A percentile compares a stretch with the other conserved stretches of the same genome.
Conservation (phyloP, 1,140 invertebrate genomes). For the Gonioctena quinquepunctata region DNA sequence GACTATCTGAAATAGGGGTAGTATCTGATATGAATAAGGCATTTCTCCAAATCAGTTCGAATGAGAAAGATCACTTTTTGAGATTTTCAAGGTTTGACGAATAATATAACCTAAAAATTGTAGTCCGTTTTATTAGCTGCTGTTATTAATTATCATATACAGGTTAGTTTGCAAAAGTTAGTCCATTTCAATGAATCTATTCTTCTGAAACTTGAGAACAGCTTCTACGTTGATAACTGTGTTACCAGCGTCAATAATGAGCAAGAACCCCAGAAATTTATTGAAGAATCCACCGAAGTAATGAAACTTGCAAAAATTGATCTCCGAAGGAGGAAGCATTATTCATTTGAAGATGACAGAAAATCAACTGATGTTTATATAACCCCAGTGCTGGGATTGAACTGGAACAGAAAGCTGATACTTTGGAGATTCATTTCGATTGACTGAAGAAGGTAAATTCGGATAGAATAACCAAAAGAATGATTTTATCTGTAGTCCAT, state of each 20-base stretch:
- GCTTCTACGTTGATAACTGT: conserved; percentile 47
- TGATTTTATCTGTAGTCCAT: not conserved
- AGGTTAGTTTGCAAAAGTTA: not conserved
- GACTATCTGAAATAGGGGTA: conserved; percentile 49
- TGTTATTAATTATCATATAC: conserved; percentile 20
- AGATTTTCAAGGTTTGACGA: conserved; percentile 48
- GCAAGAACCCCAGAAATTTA: conserved; percentile 30
- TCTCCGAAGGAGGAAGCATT: conserved; percentile 36
- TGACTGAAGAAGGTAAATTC: conserved; percentile 14
- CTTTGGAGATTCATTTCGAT: not conserved
- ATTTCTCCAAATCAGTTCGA: conserved; percentile 53
- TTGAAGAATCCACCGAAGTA: conserved; percentile 21
- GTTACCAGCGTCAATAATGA: conserved; percentile 29
- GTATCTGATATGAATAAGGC: conserved; percentile 55
- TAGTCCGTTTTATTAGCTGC: conserved; percentile 35
- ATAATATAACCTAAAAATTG: conserved; percentile 12
- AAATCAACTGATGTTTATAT: too few species aligned
- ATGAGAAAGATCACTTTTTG: conserved; percentile 41
- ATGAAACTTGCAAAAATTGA: conserved; percentile 37
- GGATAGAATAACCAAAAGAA: conserved; percentile 11
- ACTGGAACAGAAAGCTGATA: conserved; percentile 3
- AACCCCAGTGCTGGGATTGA: conserved; percentile 7
- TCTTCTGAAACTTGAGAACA: conserved; percentile 6
- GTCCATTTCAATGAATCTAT: conserved; percentile 2
- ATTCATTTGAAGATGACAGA: not conserved